phyloP scores from a whole-genome alignment of 37 sponge, comb jelly and placozoan species.

The Geodia barretti region DNA sequence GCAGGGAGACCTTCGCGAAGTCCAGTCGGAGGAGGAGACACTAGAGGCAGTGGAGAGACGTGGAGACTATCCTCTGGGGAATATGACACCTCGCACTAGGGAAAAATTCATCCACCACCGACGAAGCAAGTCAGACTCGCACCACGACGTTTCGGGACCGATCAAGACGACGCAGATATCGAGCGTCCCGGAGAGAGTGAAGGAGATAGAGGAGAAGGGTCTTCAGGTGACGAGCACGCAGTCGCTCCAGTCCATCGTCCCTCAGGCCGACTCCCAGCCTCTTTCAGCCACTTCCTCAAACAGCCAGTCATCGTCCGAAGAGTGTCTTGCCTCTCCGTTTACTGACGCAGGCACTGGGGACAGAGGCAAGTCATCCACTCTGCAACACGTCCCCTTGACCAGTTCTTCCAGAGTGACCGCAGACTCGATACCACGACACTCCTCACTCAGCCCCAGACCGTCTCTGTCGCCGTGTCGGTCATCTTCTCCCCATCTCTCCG shows the following conservation, averaged over 20 bases:
- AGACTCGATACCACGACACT: neutral
- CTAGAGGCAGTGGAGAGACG: neutral
- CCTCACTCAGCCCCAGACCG: conserved; percentile 39
- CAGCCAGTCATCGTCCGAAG: conserved; percentile 20
- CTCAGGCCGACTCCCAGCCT: neutral
- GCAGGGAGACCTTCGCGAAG: no score
- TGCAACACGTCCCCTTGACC: neutral
- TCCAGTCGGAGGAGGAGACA: neutral
- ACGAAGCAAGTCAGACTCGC: conserved; percentile 1
- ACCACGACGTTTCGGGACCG: conserved; percentile 10
- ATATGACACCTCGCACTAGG: neutral
- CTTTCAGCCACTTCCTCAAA: neutral
- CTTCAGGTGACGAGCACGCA: neutral
- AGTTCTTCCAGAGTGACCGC: neutral
- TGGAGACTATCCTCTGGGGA: neutral
- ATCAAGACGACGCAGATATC: conserved; percentile 50
- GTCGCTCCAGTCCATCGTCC: neutral
- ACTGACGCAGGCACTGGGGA: neutral
- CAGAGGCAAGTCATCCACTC: neutral
- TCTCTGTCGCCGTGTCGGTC: no score
- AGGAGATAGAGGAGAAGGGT: conserved; percentile 65
- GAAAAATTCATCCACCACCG: neutral
- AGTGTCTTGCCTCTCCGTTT: neutral
- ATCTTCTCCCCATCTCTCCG: neutral
- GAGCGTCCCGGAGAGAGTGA: conserved; percentile 74